Base-by-base conservation (phyloP, 2,888 invertebrate species). In the Papilio elwesi region DNA sequence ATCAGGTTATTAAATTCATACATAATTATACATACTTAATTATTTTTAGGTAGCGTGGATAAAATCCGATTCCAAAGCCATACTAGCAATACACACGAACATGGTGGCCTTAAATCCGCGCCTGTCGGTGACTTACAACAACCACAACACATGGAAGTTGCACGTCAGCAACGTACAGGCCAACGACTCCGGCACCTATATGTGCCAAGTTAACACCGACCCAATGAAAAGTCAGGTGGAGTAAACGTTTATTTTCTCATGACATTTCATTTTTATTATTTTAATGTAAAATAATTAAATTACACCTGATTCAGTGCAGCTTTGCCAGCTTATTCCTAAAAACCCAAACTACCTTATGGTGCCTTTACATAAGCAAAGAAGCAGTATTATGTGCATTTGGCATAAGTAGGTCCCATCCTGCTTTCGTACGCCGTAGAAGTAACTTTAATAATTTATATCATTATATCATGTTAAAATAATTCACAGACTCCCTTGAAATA, bases 191-290 rank as follows among this genome's bases (percentile, higher is more conserved):
- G 98, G 98, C 82, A 97, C 97, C 68, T 98, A 98, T 93, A 98
- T 98, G 98, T 98, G 98, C 91, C 98, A 98, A 92, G 96, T 98
- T 83, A 98, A 98, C 92, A 98, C 98, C 74, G 97, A 97, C 87
- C 98, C 98, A 73, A 97, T 98, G 97, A 95, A 96, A 82, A 97
- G 96, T 89, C 97, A 97, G 96, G 97, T 97, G 80, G 85, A 81
- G 63, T 65, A 15, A 11, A 47, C 48, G 64, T 48, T 36, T 26
- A 43, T 26, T 67, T 69, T 38, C 26, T 52, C 36, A 12, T 49
- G 36, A n/a, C 16, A 9, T 57, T 26, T 57, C 6, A 43, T 13
- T 51, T 12, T 51, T 13, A 49, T 13, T 26, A 26, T 9, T 49
- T 48, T 48, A 64, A 64, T 16, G 4, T 43, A 43, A 9, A 36